Base-by-base conservation (phyloP, 2,888 invertebrate species). In the Hirudinaria manillensis region DNA sequence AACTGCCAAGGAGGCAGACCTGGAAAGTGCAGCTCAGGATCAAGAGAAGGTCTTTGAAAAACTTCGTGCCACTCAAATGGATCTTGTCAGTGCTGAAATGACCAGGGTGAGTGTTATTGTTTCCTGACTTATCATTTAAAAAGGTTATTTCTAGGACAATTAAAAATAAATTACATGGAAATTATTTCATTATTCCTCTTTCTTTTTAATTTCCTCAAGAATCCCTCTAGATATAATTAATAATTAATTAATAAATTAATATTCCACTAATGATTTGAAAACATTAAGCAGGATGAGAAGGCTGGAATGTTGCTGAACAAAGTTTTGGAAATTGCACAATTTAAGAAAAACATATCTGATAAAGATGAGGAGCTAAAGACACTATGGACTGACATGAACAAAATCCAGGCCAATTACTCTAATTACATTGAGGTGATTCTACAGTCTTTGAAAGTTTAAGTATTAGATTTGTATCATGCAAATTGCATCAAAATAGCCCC, bases 341-440 rank as follows among this genome's bases (percentile, higher is more conserved):
- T 73, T 19, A 73, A 73, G 45, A 56, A 65, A 32, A 56, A n/a
- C 27, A 36, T 73, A 19, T n/a, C 61, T 61, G 65, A 73, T n/a
- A 73, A 73, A 36, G 73, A 73, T 32, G 73, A 73, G 7, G 73
- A 73, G 27, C 61, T 73, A n/a, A 73, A 29, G 45, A 56, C 36
- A 34, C 29, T 73, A 4, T 73, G 73, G 73, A n/a, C 65, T 21
- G 73, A 73, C 24, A 19, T 73, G 73, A 73, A 73, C 65, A 73
- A 73, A 24, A 73, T 73, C 13, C 73, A 73, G n/a, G 36, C 34
- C 13, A 73, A 73, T 36, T 73, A 65, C 73, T 53, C 73, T 29
- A 65, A 73, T 32, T 73, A 73, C 45, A 38, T 73, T 16, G 73
- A 73, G 34, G 73, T 73, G n/a, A 70, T 38, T 21, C 24, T 36